Base-by-base conservation (phyloP, 2,888 invertebrate species). In the Troilus luridus region DNA sequence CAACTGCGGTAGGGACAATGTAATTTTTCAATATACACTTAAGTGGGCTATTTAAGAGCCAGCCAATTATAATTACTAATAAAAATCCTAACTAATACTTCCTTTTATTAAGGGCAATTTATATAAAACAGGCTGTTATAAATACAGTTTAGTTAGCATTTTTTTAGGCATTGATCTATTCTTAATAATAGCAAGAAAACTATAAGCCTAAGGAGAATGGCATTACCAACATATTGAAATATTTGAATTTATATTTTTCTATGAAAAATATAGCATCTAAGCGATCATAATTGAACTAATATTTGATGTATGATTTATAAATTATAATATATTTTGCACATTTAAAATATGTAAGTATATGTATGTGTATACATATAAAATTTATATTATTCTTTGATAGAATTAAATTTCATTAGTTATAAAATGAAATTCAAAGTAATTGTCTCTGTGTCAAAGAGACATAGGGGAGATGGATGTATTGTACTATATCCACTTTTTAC, bases 21-120 rank as follows among this genome's bases (percentile, higher is more conserved):
- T 77, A 77, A 77, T 77, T 77, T 77, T 77, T 77, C 72, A 77
- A 77, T 77, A 77, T 41, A 77, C 27, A 77, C 72, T 77, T 27
- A 77, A 77, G 72, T 77, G 72, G 72, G 8, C 72, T 41, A 41
- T 77, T 77, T 67, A 67, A 67, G 24, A 24, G 67, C 67, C 24
- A 24, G 24, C 67, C 67, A 41, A 77, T 77, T 77, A 77, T 41
- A 77, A 77, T 19, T 77, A 77, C 27, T 77, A 41, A 24, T 77
- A 41, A 77, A 77, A 77, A 77, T 77, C 72, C 41, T 17, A 17
- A 17, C 72, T 14, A 11, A 17, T 7, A 24, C 24, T 67, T 41
- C 72, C 72, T 27, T 77, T 77, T 41, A 77, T 77, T 77, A 77
- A 72, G 19, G 72, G 27, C 41, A 41, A 77, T 77, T 77, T 41